Evolutionary conservation across 2,797 vertebrate genomes (phyloP), one percentile per base, ranked within the genome.

Genomic region (Perodicticus potto): DNA sequence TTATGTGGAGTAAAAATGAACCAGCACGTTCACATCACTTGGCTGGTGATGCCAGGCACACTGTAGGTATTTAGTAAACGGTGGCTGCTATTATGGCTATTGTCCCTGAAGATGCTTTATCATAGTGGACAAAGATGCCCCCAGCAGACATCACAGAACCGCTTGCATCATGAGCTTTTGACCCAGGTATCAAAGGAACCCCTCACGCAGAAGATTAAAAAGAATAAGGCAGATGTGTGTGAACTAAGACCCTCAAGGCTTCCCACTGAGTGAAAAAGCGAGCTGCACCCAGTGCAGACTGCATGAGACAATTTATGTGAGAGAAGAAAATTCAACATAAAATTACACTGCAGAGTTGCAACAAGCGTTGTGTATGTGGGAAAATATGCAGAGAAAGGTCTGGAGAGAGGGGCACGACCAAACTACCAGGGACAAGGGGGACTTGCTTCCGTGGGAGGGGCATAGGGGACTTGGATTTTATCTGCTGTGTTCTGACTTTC

Each of bases 351-450:
- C 7, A 2, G 69, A 23, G 32, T 77, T 67, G 40, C 61, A 45
- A 2, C 22, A 25, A 12, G 34, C 19, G 1, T 8, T 29, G 16
- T 2, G 0, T 55, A 4, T 13, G 43, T 4, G 6, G 2, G 11
- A 19, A 49, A 20, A 3, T 10, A 2, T 14, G 2, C 2, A 10
- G 81, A 7, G n/a, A 25, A 65, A 23, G 45, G 3, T 72, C 37
- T 73, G n/a, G 61, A 65, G 23, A 34, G 32, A 40, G 0, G n/a
- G 45, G 3, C 23, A n/a, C 27, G 20, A 3, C 2, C 45, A 49
- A 14, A 49, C 45, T 14, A 13, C 19, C 20, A 16, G 67, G 57
- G 70, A 49, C 40, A 78, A 45, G 73, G 25, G 55, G 55, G 5
- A 11, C 10, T 37, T 10, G 53, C 7, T 2, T 22, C 32, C 0